Base-by-base conservation (phyloP, 2,113 vertebrate species). In the Steatornis caripensis region DNA sequence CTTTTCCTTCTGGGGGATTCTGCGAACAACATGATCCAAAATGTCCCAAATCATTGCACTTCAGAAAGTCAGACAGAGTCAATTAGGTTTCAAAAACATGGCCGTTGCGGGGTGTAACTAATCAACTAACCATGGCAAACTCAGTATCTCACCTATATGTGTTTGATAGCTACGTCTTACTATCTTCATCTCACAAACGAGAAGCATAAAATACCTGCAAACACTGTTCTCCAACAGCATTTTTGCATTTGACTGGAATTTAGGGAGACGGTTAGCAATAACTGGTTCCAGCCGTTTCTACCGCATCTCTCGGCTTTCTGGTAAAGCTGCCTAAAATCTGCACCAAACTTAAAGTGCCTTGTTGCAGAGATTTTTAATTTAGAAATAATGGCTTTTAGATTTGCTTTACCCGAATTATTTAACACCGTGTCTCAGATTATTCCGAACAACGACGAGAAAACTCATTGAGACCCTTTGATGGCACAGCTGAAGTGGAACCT, bases 51-150 rank as follows among this genome's bases (percentile, higher is more conserved):
- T 4, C 2, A 3, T 12, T 62, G 43, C 54, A 34, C n/a, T 75
- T 43, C n/a, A 74, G 57, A 61, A 69, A 70, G 60, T 34, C 36
- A 54, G 39, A 9, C 20, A 32, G 39, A 39, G 30, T 27, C 60
- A 24, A 10, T 18, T 49, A 20, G 17, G 8, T 62, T 87, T 64
- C 48, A 77, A n/a, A 76, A 57, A 15, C 20, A 16, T 3, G 20
- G 11, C 13, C n/a, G 7, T 11, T 22, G 51, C 0, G 0, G 51
- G 17, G 27, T 36, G 34, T 29, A 84, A 66, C 27, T 57, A 32
- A 48, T 29, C 20, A 69, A 34, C 24, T 36, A 45, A 18, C 41
- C 0, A 1, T 37, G 66, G 46, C 0, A 0, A 75, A 76, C 51
- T 23, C 70, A 36, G 15, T 78, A 58, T 41, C 54, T 78, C 7